Base-by-base conservation (phyloP, 1,140 invertebrate genomes). In the Oedothorax gibbosus region DNA sequence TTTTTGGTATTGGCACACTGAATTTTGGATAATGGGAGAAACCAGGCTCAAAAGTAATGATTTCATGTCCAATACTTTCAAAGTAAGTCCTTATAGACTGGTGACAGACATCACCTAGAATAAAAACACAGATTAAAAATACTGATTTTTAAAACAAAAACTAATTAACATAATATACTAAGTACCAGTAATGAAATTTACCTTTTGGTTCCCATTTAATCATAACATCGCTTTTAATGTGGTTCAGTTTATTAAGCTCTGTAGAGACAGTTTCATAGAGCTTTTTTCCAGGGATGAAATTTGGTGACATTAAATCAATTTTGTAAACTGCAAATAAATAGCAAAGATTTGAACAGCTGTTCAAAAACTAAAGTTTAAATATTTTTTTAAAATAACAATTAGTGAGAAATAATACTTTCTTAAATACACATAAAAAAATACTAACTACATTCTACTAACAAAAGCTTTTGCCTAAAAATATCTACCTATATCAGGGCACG, bases 211-310 rank as follows among this genome's bases (percentile, higher is more conserved):
- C 21, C 21, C 15, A 7, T 68, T 35, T n/a, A 18, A 68, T 12
- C 35, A 68, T n/a, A 21, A 68, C 15, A 49, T 49, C 49, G 18
- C 10, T 7, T 50, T 15, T 49, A 49, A 72, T 10, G 21, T 72
- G 6, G 53, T 72, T 50, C 10, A 72, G 12, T 50, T 72, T 72
- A 11, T 49, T 49, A 11, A 72, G 18, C 18, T 72, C 69, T 6
- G 21, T 15, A 15, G 18, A 72, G 53, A 53, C 50, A 51, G 69
- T 50, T 49, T 72, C 49, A 72, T 72, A 51, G 21, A 72, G 53
- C 50, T 72, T 72, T 21, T 72, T 72, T 72, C 69, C 69, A 72
- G 69, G 69, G 0, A 51, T 7, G 53, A 72, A 72, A 15, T 72
- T 51, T 50, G 21, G 14, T 9, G 21, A 49, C 15, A 15, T 72